Percentiles rank a stretch among this genome's conserved stretches.
These are phyloP conservation scores for Limnodromus scolopaceus DNA, from an alignment of 2,797 vertebrate species.

Conservation along the genomic window DNA sequence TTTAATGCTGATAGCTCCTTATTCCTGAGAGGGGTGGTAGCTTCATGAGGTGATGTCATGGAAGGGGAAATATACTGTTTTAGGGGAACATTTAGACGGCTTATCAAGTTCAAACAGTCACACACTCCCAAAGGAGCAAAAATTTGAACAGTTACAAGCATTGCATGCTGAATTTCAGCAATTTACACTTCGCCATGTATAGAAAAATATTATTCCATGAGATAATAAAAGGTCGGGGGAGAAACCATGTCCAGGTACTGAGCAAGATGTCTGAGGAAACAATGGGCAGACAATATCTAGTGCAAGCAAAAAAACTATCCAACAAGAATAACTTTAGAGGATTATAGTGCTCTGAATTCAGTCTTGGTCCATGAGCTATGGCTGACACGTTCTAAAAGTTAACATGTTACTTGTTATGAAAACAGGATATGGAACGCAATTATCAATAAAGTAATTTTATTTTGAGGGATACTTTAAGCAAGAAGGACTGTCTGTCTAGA, in stretches of 20 bases:
- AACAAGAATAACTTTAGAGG: background rate
- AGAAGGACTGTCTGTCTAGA: background rate
- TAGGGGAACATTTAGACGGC: background rate
- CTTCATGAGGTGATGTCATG: background rate
- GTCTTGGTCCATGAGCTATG: background rate
- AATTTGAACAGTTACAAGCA: background rate
- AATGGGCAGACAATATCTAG: background rate
- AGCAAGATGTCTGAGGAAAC: background rate
- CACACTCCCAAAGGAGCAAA: background rate
- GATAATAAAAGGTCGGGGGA: background rate
- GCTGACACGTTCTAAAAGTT: background rate
- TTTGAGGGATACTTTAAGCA: background rate
- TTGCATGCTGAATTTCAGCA: background rate
- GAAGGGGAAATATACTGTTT: background rate
- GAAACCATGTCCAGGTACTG: background rate
- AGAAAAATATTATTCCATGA: background rate
- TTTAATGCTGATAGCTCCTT: background rate
- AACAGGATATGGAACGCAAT: background rate
- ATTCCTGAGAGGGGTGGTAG: background rate
- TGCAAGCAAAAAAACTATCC: background rate
- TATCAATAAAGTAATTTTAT: background rate
- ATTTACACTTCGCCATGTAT: background rate
- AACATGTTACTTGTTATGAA: background rate
- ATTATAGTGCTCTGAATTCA: background rate
- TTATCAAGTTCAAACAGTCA: background rate